Evolutionary conservation across 2,797 vertebrate species (phyloP), one percentile per base, ranked within the genome.

Genomic region (Poecilia velifera): DNA sequence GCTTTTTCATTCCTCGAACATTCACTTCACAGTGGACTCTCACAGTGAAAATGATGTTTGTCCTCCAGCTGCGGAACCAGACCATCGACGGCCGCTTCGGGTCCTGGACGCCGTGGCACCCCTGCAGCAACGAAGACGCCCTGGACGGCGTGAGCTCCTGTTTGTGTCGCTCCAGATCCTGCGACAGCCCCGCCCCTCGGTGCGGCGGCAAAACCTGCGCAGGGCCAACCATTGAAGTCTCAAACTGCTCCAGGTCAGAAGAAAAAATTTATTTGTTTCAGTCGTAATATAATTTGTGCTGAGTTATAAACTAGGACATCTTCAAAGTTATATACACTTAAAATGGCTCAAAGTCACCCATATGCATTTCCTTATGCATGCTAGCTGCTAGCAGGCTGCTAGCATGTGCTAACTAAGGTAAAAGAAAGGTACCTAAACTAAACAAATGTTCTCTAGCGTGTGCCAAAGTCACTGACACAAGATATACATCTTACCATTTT

Each of bases 181-280:
- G 98, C 76, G 96, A 99, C 92, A 97, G 93, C 85, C 98, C 98
- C 0, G 88, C 86, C 28, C 97, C 98, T 76, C 97, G 94, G 72
- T 99, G 98, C 2, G 97, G 98, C 47, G 98, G 98, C 57, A 96
- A 90, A 0, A 89, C 89, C 87, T 99, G 98, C 4, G 94, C 96
- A 74, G 98, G 98, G 16, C 92, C 97, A 74, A 96, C 96, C 79
- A 98, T 98, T 4, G 97, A 99, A 84, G 97, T 99, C 0, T 96
- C 97, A 92, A 99, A 99, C 94, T 99, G 98, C 84, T 99, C 98
- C 16, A 98, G 98, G 98, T 98, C 41, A 91, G 41, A 79, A 91
- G 41, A 55, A 7, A 13, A 14, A 34, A 47, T 0, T 0, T 25
- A 20, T 10, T 20, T 8, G 22, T 66, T 64, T 39, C 3, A 39